Percentiles rank a stretch among this genome's conserved stretches.
These are phyloP conservation scores for Acanthisitta chloris DNA, from an alignment of 2,113 vertebrate species.

Conservation along the genomic window DNA sequence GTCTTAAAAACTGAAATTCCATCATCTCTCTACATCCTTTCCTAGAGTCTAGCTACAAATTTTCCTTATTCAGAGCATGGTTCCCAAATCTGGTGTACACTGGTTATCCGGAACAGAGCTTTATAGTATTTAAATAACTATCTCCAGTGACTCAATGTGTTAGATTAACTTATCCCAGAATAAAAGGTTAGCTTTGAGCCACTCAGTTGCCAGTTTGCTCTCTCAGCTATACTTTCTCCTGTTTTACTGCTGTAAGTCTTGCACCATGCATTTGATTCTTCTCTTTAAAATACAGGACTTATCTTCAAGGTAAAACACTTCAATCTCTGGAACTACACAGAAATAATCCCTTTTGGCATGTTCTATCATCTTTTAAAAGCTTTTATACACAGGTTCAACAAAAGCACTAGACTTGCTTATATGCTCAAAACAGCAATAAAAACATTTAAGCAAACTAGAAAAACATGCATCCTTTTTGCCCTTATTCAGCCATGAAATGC, in stretches of 20 bases:
- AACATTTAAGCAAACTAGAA: not conserved
- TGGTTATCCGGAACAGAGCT: not conserved
- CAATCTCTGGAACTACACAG: not conserved
- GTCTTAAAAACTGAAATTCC: not conserved
- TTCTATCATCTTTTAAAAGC: not conserved
- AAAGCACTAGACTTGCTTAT: not conserved
- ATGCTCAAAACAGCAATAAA: not conserved
- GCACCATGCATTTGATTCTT: not conserved
- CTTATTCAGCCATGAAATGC: not conserved
- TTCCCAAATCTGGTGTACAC: not conserved
- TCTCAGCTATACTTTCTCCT: not conserved
- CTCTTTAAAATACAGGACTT: not conserved
- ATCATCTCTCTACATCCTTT: not conserved
- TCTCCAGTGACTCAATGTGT: not conserved
- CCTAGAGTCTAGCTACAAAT: not conserved
- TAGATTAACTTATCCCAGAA: not conserved
- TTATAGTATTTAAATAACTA: not conserved
- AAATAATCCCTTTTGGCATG: not conserved
- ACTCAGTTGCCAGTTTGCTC: not conserved
- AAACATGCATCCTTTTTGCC: not conserved
- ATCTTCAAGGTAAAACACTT: not conserved
- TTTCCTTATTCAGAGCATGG: not conserved
- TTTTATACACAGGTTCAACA: not conserved
- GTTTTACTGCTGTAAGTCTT: not conserved
- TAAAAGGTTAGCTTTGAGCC: not conserved